Evolutionary conservation across 1,140 invertebrate genomes (phyloP).

Genomic region (Nasonia longicornis): DNA sequence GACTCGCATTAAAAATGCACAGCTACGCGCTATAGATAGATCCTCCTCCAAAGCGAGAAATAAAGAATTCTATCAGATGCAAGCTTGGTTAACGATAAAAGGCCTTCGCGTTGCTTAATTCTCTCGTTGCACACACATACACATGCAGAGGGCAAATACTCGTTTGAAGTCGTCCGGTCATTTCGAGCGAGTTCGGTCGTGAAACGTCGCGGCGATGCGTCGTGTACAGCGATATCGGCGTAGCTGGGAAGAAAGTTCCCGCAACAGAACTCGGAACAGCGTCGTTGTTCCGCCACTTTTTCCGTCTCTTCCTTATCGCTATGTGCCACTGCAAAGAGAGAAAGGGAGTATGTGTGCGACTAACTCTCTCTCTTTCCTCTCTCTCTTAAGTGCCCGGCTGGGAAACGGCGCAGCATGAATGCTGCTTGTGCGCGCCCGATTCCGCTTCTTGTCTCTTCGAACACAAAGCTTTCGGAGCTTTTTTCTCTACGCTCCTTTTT

Average conservation of each 20-base stretch:
- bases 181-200: too few relatives aligned
- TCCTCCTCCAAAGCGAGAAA: too few relatives aligned
- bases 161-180: too few relatives aligned
- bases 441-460: slow-evolving; percentile 34
- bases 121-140: too few relatives aligned
- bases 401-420: slow-evolving; percentile 39
- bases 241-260: not conserved
- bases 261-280: not conserved
- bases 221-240: too few relatives aligned
- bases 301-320: slow-evolving; percentile 13
- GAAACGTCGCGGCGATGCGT: too few relatives aligned
- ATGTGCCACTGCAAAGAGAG: not conserved
- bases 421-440: slow-evolving; percentile 17
- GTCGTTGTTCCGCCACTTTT: not conserved
- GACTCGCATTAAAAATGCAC: too few relatives aligned
- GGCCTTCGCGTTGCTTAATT: too few relatives aligned
- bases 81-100: too few relatives aligned
- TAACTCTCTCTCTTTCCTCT: not conserved
- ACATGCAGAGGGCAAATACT: too few relatives aligned
- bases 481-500: not conserved
- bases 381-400: slow-evolving; percentile 24
- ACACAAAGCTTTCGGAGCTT: slow-evolving; percentile 32
- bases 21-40: too few relatives aligned
- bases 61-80: too few relatives aligned
- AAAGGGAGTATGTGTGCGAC: not conserved